phyloP scores from a whole-genome alignment of 2,113 vertebrate species.

The Aptenodytes patagonicus region DNA sequence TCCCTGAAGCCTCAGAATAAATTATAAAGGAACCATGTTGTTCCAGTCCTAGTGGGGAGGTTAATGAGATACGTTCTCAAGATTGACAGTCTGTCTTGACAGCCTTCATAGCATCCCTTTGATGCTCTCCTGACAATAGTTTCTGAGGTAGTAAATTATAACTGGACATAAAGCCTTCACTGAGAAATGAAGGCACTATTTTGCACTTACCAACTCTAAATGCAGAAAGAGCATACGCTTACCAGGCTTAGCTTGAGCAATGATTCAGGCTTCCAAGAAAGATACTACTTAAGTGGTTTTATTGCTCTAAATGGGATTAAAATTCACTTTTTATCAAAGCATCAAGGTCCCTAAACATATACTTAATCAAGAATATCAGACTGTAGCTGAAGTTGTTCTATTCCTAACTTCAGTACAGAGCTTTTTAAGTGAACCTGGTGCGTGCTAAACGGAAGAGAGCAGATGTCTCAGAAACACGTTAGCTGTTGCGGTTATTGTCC shows the following conservation, averaged over 20 bases:
- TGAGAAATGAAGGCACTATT: not conserved
- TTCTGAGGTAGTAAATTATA: slow-evolving; percentile 23
- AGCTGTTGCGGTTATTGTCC: not conserved
- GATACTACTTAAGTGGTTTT: not conserved
- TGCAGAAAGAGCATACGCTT: not conserved
- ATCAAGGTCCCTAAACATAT: not conserved
- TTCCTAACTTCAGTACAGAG: not conserved
- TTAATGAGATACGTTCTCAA: not conserved
- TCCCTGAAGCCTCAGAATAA: not conserved
- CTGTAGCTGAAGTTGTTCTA: not conserved
- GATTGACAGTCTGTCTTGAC: not conserved
- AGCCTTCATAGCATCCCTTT: not conserved
- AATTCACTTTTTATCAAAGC: slow-evolving; percentile 24
- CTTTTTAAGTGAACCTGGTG: not conserved
- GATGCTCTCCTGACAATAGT: not conserved
- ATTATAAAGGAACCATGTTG: not conserved
- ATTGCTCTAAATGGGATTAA: slow-evolving; percentile 20
- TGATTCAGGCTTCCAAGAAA: slow-evolving; percentile 25
- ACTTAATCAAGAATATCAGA: not conserved
- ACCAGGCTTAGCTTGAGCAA: not conserved
- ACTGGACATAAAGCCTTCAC: not conserved
- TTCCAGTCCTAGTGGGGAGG: not conserved
- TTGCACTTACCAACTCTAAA: not conserved
- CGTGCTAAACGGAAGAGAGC: not conserved
- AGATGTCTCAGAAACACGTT: not conserved